Base-by-base conservation (phyloP, 2,888 invertebrate genomes). In the Drosophila colorata region DNA sequence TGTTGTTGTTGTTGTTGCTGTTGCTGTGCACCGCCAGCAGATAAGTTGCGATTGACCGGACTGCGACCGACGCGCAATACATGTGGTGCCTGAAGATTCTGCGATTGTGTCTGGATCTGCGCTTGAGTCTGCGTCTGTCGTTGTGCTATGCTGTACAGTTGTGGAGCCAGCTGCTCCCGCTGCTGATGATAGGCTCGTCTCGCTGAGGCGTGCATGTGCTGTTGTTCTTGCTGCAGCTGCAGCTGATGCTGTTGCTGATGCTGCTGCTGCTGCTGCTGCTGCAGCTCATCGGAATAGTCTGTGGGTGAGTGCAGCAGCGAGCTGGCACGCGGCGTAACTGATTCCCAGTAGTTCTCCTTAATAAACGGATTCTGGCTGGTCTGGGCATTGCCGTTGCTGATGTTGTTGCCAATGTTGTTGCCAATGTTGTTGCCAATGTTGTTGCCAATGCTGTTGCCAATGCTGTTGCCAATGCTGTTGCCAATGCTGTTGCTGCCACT, bases 341-440 rank as follows among this genome's bases (percentile, higher is more conserved):
- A 55, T 37, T 92, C 92, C 92, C 92, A 92, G 58, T 91, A 91
- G 68, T 85, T 90, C 41, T 91, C 90, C 57, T 89, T 91, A 23
- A 91, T 90, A 49, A 91, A 91, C 7, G 91, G 91, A 83, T 91
- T 91, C 69, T 91, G 91, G 67, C 74, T 89, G 16, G 63, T 23
- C 64, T 41, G 74, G 64, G 1, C 69, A 51, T 28, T 75, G 72
- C 48, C 78, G 68, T 35, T 77, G 74, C 43, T 74, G 70, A 47
- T 71, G 76, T 14, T 74, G 58, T 16, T 60, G 59, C 55, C n/a
- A n/a, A n/a, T n/a, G n/a, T n/a, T 69, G 67, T 35, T 44, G 44
- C 40, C 66, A 51, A 16, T 63, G 73, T 2, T 65, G 56, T 8
- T 70, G 64, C 11, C 66, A 51, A 14, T 55, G 57, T n/a, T 47